These are phyloP conservation scores for Heterodera filipjevi DNA, from an alignment of 2,888 invertebrate species.

Conservation along the genomic window DNA sequence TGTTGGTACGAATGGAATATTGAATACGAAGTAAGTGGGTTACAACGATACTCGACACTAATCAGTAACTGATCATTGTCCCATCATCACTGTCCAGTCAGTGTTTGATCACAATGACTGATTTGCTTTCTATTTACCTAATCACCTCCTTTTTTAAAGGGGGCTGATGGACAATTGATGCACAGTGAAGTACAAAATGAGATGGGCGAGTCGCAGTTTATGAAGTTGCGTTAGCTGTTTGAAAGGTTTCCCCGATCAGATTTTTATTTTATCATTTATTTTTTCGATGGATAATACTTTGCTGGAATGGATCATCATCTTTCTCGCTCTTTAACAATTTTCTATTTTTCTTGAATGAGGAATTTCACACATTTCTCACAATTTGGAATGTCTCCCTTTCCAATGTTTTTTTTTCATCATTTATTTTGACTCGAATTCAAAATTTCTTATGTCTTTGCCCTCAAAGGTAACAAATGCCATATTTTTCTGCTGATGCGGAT, in stretches of 20 bases:
- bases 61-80: neutral
- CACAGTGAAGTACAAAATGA: conserved; percentile 50
- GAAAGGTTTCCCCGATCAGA: neutral
- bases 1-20: conserved; percentile 65
- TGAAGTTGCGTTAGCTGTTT: conserved; percentile 21
- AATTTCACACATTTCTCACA: no score
- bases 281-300: neutral
- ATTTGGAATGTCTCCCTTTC: no score
- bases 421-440: neutral
- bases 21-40: conserved; percentile 38
- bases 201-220: conserved; percentile 28
- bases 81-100: neutral
- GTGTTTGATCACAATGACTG: neutral
- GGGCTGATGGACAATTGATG: conserved; percentile 1
- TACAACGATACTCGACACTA: no score
- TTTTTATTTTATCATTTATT: conserved; percentile 17
- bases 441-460: neutral
- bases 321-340: no score
- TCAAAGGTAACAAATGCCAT: conserved; percentile 21
- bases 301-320: neutral
- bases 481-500: conserved; percentile 41
- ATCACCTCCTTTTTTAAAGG: neutral
- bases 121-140: no score
- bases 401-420: no score
- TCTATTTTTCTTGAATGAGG: no score